Percentiles rank a stretch among this genome's conserved stretches.
Conservation (phyloP, 2,113 vertebrate species). For the Chamaea fasciata region DNA sequence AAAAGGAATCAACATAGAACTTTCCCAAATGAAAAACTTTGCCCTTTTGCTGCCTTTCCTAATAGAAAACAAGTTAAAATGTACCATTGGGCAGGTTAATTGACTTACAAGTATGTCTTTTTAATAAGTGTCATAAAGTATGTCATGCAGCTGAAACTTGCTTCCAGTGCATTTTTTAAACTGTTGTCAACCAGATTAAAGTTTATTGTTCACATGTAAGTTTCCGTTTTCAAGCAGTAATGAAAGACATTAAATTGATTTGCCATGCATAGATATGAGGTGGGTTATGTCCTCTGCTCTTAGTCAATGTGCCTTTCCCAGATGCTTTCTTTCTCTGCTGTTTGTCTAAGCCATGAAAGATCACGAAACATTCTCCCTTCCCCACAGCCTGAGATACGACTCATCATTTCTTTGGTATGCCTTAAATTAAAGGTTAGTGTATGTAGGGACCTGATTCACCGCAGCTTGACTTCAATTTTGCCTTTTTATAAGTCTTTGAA, state of each 20-base stretch:
- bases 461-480: neutral
- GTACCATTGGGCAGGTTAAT: constrained; percentile 69
- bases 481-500: neutral
- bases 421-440: neutral
- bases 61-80: constrained; percentile 77
- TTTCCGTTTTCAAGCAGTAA: constrained; percentile 64
- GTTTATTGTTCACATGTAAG: constrained; percentile 68
- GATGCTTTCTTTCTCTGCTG: neutral
- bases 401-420: neutral
- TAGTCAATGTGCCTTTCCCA: constrained; percentile 62
- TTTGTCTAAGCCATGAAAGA: constrained; percentile 16
- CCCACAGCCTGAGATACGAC: neutral
- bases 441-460: neutral
- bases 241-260: constrained; percentile 72
- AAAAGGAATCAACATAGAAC: constrained; percentile 54
- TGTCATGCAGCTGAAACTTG: constrained; percentile 68
- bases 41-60: constrained; percentile 64
- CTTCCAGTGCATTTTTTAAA: constrained; percentile 70
- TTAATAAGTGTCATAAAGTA: constrained; percentile 77
- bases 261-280: constrained; percentile 47
- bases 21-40: constrained; percentile 59
- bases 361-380: neutral
- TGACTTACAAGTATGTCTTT: constrained; percentile 74
- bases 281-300: constrained; percentile 45
- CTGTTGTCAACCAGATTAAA: constrained; percentile 76